phyloP scores from a whole-genome alignment of 2,797 vertebrate species.

The Petrocephalus schoutedeni region DNA sequence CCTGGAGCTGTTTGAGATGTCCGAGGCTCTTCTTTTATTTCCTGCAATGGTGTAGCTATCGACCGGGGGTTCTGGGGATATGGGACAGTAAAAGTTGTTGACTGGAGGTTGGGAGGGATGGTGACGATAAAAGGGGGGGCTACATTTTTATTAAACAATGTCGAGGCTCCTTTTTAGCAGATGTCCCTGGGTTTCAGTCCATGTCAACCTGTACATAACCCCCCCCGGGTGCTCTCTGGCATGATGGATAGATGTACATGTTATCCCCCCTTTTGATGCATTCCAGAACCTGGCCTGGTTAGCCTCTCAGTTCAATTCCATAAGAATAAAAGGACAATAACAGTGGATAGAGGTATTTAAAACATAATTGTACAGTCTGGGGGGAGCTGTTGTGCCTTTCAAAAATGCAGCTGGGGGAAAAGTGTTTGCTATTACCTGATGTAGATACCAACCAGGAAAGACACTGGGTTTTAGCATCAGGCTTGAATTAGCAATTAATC shows the following conservation, averaged over 20 bases:
- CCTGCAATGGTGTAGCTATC: background rate
- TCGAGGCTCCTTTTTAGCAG: background rate
- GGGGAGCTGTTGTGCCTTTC: background rate
- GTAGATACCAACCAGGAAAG: background rate
- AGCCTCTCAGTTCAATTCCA: background rate
- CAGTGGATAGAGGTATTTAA: background rate
- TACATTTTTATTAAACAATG: too few species aligned
- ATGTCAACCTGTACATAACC: background rate
- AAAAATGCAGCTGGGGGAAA: background rate
- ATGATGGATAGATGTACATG: background rate
- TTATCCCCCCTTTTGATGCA: background rate
- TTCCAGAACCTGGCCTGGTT: background rate
- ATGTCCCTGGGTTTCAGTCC: too few species aligned
- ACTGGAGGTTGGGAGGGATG: background rate
- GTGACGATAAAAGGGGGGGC: too few species aligned
- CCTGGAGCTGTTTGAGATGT: background rate
- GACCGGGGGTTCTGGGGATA: background rate
- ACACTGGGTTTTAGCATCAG: slow-evolving; percentile 16
- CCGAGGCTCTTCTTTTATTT: background rate
- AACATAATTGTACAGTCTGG: background rate
- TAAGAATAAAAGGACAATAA: background rate
- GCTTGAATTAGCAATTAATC: slow-evolving; percentile 42
- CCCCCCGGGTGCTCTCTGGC: background rate
- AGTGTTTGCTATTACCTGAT: background rate
- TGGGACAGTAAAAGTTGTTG: background rate